These are phyloP conservation scores for Sylvilagus bachmani DNA, from an alignment of 2,113 vertebrate genomes.

Conservation along the genomic window DNA sequence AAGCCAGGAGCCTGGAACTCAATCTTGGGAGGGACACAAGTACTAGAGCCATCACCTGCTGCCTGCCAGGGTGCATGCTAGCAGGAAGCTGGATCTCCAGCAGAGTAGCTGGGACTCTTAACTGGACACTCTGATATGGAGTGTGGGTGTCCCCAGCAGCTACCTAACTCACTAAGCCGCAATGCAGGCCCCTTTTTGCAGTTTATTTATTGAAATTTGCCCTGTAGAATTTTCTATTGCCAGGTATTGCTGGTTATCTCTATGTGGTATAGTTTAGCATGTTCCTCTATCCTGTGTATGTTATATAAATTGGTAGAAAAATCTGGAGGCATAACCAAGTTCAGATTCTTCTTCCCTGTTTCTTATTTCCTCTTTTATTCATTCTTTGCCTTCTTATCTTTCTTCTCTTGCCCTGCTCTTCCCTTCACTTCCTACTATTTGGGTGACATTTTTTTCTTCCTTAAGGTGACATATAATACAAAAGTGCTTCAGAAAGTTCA, in stretches of 20 bases:
- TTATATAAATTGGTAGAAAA: not conserved
- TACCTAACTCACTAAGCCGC: too few relatives aligned
- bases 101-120: too few relatives aligned
- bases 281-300: not conserved
- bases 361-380: too few relatives aligned
- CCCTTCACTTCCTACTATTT: not conserved
- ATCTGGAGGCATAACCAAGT: not conserved
- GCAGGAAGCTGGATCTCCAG: too few relatives aligned
- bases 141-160: too few relatives aligned
- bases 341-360: not conserved
- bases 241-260: not conserved
- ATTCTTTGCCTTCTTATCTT: too few relatives aligned
- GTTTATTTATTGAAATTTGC: not conserved
- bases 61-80: too few relatives aligned
- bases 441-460: not conserved
- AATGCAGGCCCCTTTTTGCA: not conserved
- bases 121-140: too few relatives aligned
- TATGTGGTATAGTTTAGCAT: not conserved
- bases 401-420: not conserved
- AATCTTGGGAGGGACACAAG: too few relatives aligned
- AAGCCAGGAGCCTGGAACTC: too few relatives aligned
- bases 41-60: too few relatives aligned
- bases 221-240: not conserved
- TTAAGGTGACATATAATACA: not conserved
- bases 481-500: too few relatives aligned